phyloP scores from a whole-genome alignment of 2,797 vertebrate species.

The Pseudochromis fuscus region DNA sequence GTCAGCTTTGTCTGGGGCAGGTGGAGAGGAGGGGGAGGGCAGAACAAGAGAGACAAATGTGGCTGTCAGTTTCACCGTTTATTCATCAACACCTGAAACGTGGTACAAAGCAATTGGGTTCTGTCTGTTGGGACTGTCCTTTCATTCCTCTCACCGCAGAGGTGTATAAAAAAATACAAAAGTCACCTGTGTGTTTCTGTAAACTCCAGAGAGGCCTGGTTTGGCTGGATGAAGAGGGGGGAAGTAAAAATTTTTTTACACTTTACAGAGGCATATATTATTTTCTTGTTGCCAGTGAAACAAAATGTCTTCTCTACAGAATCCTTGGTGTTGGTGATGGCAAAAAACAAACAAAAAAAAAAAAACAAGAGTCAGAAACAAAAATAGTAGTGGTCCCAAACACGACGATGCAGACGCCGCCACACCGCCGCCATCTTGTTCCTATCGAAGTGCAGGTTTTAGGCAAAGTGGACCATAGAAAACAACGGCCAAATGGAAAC shows the following conservation, averaged over 20 bases:
- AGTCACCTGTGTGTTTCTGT: constrained; percentile 82
- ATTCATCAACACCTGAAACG: constrained; percentile 91
- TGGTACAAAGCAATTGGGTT: constrained; percentile 86
- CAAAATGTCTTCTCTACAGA: constrained; percentile 88
- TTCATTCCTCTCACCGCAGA: constrained; percentile 85
- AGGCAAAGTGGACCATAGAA: constrained; percentile 92
- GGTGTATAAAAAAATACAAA: constrained; percentile 84
- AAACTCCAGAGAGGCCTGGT: constrained; percentile 83
- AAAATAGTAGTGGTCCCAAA: constrained; percentile 86
- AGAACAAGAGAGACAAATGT: constrained; percentile 88
- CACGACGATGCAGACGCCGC: constrained; percentile 65
- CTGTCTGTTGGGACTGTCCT: constrained; percentile 87
- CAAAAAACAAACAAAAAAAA: constrained; percentile 67
- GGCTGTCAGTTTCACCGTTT: constrained; percentile 89
- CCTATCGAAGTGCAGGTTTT: constrained; percentile 88
- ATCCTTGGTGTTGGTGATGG: constrained; percentile 88
- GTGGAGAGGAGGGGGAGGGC: constrained; percentile 47
- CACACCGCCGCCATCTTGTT: constrained; percentile 84
- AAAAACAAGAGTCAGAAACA: constrained; percentile 62
- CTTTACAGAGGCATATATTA: constrained; percentile 90
- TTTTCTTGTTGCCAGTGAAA: constrained; percentile 92
- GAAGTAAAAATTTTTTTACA: constrained; percentile 79
- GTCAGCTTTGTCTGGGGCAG: constrained; percentile 42
- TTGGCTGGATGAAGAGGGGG: constrained; percentile 73
- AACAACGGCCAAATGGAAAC: constrained; percentile 82